Evolutionary conservation across 2,113 vertebrate species (phyloP).

Genomic region (Psephotus haematonotus): DNA sequence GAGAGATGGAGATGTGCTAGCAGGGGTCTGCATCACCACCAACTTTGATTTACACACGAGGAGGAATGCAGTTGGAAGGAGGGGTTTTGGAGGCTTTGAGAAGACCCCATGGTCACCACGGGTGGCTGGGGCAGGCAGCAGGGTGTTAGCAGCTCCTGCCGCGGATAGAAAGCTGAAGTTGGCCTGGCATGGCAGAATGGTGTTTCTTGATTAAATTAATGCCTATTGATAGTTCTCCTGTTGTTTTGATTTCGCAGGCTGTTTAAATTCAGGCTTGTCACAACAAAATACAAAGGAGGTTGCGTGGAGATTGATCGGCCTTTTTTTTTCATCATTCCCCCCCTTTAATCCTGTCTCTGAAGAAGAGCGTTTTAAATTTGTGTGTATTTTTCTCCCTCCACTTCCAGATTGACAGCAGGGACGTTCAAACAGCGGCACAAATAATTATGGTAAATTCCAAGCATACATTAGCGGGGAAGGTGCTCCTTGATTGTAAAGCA

Average conservation of each 20-base stretch:
- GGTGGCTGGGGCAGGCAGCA: not conserved
- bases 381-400: not conserved
- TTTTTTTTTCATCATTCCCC: not conserved
- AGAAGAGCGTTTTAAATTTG: slow-evolving; percentile 56
- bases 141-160: not conserved
- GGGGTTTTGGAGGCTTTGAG: not conserved
- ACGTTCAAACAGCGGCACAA: slow-evolving; percentile 56
- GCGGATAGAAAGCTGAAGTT: not conserved
- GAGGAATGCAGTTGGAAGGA: not conserved
- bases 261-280: slow-evolving; percentile 79
- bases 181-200: slow-evolving; percentile 1
- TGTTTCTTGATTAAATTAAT: slow-evolving; percentile 76
- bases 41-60: not conserved
- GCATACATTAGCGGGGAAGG: slow-evolving; percentile 65
- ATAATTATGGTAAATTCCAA: slow-evolving; percentile 72
- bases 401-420: slow-evolving; percentile 57
- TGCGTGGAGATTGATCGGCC: slow-evolving; percentile 69
- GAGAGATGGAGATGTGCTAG: slow-evolving; percentile 16
- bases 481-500: slow-evolving; percentile 63
- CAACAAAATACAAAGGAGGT: slow-evolving; percentile 79
- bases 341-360: slow-evolving; percentile 49
- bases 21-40: not conserved
- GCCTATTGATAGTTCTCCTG: slow-evolving; percentile 77
- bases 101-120: not conserved
- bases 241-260: slow-evolving; percentile 78